Percentiles rank a stretch among this genome's conserved stretches.
These are phyloP conservation scores for Charaxes varanes DNA, from an alignment of 1,140 invertebrate genomes.

Conservation along the genomic window DNA sequence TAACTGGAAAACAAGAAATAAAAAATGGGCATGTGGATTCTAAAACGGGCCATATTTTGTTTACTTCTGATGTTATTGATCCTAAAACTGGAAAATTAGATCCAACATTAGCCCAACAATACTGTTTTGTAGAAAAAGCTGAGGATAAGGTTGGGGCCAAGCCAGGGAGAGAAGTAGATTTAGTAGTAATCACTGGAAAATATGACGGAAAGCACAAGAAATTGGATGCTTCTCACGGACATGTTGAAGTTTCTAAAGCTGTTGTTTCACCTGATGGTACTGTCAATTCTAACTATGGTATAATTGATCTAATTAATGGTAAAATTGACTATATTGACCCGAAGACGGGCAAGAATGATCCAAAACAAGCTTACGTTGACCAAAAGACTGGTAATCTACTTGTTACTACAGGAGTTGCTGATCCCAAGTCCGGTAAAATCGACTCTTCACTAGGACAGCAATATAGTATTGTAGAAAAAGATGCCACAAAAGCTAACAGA, in stretches of 20 bases:
- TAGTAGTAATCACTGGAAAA: constrained; percentile 76
- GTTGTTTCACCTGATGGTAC: constrained; percentile 71
- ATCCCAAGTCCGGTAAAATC: constrained; percentile 75
- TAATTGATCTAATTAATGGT: constrained; percentile 71
- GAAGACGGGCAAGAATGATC: constrained; percentile 75
- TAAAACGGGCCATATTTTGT: constrained; percentile 73
- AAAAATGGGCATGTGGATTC: constrained; percentile 74
- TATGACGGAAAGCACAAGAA: constrained; percentile 77
- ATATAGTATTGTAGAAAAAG: constrained; percentile 73
- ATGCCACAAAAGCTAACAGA: constrained; percentile 74
- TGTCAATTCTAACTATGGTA: constrained; percentile 74
- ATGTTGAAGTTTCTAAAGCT: constrained; percentile 75
- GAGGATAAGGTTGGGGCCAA: constrained; percentile 54
- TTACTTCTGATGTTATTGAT: constrained; percentile 72
- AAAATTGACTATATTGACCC: constrained; percentile 75
- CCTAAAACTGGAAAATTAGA: constrained; percentile 75
- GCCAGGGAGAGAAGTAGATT: constrained; percentile 66
- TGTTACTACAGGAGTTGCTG: constrained; percentile 69
- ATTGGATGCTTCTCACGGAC: constrained; percentile 74
- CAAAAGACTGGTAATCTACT: constrained; percentile 76
- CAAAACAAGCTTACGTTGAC: constrained; percentile 73
- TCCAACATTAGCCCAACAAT: constrained; percentile 72
- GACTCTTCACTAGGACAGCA: constrained; percentile 73
- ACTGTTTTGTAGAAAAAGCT: constrained; percentile 67
- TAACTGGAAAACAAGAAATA: constrained; percentile 73